Evolutionary conservation across 2,888 invertebrate species (phyloP).

Genomic region (Lingula anatina): DNA sequence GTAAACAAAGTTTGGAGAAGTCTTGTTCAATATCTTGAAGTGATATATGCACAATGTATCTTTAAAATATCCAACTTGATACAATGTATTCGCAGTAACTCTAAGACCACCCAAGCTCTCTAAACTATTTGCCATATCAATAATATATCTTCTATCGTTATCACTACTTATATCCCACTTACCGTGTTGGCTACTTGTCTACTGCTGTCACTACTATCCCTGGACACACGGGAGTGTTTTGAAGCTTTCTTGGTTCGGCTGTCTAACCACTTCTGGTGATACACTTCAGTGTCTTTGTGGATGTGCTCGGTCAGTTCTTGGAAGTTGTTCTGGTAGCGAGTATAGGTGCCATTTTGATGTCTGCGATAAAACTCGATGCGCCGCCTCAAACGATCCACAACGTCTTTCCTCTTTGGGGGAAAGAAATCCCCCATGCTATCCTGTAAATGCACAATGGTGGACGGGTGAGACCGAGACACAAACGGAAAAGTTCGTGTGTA

Average conservation of each 20-base stretch:
- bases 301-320: slow-evolving; percentile 85
- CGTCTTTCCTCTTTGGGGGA: slow-evolving; percentile 59
- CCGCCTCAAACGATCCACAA: slow-evolving; percentile 76
- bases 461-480: no score
- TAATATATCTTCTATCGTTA: no score
- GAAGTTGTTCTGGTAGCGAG: slow-evolving; percentile 82
- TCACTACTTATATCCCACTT: no score
- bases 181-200: no score
- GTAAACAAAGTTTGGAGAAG: no score
- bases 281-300: slow-evolving; percentile 78
- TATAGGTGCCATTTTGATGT: slow-evolving; percentile 78
- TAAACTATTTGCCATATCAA: no score
- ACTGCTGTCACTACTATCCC: slow-evolving; percentile 8
- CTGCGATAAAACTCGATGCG: slow-evolving; percentile 83
- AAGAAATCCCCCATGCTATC: slow-evolving; percentile 54
- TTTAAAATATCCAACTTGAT: no score
- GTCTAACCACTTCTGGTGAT: slow-evolving; percentile 86
- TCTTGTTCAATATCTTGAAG: no score
- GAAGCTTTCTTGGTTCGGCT: slow-evolving; percentile 78
- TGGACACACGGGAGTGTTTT: slow-evolving; percentile 20
- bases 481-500: no score
- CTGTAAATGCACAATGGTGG: slow-evolving; percentile 9
- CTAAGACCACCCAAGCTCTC: no score
- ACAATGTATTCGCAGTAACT: no score
- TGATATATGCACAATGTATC: no score